Evolutionary conservation across 2,888 invertebrate genomes (phyloP).

Genomic region (Pediacus dermestoides): DNA sequence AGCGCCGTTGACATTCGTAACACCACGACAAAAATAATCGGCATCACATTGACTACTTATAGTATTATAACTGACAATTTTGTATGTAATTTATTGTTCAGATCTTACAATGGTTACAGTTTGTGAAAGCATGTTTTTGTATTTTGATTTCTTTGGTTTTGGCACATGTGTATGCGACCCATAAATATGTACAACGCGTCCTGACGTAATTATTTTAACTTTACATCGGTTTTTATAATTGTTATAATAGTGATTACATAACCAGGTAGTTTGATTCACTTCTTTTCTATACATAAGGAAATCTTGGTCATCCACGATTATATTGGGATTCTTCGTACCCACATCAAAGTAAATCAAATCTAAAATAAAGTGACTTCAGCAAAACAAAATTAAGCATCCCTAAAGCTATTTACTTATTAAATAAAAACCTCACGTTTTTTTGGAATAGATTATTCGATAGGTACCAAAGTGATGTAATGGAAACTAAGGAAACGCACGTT

Average conservation of each 20-base stretch:
- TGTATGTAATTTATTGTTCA: no score
- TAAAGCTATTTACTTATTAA: no score
- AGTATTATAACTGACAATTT: no score
- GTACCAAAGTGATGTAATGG: no score
- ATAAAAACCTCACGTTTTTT: no score
- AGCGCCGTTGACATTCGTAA: no score
- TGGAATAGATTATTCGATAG: no score
- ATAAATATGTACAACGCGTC: constrained; percentile 26
- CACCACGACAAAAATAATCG: no score
- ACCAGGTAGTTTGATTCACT: constrained; percentile 27
- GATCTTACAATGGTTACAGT: constrained; percentile 27
- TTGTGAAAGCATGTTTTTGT: constrained; percentile 31
- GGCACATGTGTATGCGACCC: constrained; percentile 33
- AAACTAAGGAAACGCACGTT: no score
- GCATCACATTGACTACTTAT: no score
- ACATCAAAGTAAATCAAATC: constrained; percentile 28
- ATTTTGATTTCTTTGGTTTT: constrained; percentile 23
- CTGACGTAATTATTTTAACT: constrained; percentile 31
- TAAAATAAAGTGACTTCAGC: no score
- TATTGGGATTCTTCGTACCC: constrained; percentile 32
- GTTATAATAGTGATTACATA: constrained; percentile 29
- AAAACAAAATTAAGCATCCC: constrained; percentile 2
- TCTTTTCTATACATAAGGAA: constrained; percentile 26
- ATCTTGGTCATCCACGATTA: constrained; percentile 27
- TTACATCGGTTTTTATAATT: constrained; percentile 27